A percentile compares a stretch with the other conserved stretches of the same genome.
Conservation (phyloP, 2,888 invertebrate species). For the Callinectes sapidus region DNA sequence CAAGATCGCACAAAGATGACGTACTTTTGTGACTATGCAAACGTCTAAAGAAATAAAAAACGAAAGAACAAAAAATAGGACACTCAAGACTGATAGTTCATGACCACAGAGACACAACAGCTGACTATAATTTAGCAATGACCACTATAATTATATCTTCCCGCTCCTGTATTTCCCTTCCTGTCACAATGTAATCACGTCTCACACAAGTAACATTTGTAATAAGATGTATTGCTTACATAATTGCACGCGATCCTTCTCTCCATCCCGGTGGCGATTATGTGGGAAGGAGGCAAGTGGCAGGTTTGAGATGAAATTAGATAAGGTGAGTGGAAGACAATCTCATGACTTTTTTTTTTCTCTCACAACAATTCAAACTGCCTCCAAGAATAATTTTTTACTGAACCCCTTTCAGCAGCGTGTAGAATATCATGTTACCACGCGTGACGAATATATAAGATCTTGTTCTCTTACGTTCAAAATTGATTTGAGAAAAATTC, state of each 20-base stretch:
- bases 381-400: neutral
- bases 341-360: neutral
- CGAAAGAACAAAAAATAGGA: neutral
- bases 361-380: neutral
- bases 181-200: constrained; percentile 32
- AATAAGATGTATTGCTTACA: constrained; percentile 41
- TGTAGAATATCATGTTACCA: neutral
- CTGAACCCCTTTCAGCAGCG: neutral
- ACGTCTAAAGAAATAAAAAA: neutral
- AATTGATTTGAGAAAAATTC: too few species aligned
- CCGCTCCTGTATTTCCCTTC: neutral
- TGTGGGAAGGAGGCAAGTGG: neutral
- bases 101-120: constrained; percentile 25
- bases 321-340: neutral
- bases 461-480: too few species aligned
- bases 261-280: neutral
- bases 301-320: neutral
- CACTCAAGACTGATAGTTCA: neutral
- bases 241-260: constrained; percentile 4
- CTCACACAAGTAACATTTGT: constrained; percentile 38
- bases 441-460: too few species aligned
- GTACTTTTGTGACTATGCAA: neutral
- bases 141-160: neutral
- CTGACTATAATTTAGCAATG: constrained; percentile 19
- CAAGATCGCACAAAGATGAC: neutral